These are phyloP conservation scores for Toxotes lorentzi DNA, from an alignment of 2,797 vertebrate genomes.

Conservation along the genomic window DNA sequence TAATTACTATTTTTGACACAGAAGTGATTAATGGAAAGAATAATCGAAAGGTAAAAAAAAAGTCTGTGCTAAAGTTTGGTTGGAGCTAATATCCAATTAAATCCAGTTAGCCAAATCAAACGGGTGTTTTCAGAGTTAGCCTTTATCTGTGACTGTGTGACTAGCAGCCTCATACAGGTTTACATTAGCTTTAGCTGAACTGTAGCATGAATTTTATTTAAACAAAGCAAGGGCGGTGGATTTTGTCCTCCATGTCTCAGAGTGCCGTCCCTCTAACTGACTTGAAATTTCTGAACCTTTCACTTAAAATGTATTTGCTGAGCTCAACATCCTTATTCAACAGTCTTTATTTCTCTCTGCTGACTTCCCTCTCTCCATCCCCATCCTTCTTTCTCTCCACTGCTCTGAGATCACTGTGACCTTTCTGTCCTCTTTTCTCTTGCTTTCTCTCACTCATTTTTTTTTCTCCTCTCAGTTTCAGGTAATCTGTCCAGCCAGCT, in stretches of 20 bases:
- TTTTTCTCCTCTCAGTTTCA: slow-evolving; percentile 55
- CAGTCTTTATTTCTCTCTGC: too few relatives aligned
- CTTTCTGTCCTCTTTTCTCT: slow-evolving; percentile 50
- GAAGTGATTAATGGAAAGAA: neutral
- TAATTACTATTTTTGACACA: too few relatives aligned
- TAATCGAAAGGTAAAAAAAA: neutral
- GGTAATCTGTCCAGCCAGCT: slow-evolving; percentile 66
- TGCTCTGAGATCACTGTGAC: slow-evolving; percentile 55
- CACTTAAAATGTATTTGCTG: too few relatives aligned
- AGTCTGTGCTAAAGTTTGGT: too few relatives aligned
- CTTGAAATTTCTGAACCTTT: neutral
- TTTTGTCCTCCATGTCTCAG: neutral
- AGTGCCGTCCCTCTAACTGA: neutral
- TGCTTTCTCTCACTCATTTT: slow-evolving; percentile 14
- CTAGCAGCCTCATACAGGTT: too few relatives aligned
- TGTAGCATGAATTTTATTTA: neutral
- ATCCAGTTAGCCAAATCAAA: too few relatives aligned
- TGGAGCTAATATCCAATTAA: too few relatives aligned
- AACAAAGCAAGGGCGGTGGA: neutral
- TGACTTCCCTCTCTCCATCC: neutral
- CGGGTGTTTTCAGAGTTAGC: too few relatives aligned
- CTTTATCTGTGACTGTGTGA: too few relatives aligned
- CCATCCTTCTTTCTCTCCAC: slow-evolving; percentile 2
- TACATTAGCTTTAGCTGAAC: too few relatives aligned
- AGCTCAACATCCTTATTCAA: neutral